Percentiles rank a stretch among this genome's conserved stretches.
These are phyloP conservation scores for Drosophila emarginata DNA, from an alignment of 2,888 invertebrate genomes.

Conservation along the genomic window DNA sequence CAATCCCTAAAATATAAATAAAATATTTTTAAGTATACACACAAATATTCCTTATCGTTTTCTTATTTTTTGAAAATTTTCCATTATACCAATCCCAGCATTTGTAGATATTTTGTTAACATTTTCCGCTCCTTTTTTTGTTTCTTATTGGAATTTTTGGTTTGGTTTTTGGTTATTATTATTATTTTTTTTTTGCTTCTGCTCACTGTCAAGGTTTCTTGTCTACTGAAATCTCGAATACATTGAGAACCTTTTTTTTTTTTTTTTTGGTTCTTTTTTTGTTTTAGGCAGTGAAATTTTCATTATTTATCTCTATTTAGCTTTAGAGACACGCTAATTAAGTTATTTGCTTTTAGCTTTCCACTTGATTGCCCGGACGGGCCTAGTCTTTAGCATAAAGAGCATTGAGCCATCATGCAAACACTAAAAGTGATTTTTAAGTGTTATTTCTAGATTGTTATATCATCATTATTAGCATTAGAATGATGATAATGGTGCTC, in stretches of 20 bases:
- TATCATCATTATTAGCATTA: constrained; percentile 6
- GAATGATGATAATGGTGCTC: constrained; percentile 18
- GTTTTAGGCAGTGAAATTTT: constrained; percentile 17
- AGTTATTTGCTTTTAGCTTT: constrained; percentile 66
- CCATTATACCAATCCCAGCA: constrained; percentile 25
- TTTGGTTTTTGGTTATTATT: too few species aligned
- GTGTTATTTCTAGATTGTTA: constrained; percentile 7
- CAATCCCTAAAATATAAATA: constrained; percentile 28
- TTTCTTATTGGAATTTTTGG: too few species aligned
- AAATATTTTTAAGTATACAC: too few species aligned
- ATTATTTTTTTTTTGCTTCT: constrained; percentile 16
- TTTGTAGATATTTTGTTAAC: background rate
- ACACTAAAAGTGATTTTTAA: background rate
- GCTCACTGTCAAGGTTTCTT: constrained; percentile 60
- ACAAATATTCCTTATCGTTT: too few species aligned
- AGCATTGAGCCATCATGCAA: background rate
- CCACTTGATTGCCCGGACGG: constrained; percentile 51
- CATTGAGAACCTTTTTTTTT: constrained; percentile 30
- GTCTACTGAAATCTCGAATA: constrained; percentile 45
- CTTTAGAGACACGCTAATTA: constrained; percentile 55
- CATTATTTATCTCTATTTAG: background rate
- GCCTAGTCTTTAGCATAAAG: constrained; percentile 30
- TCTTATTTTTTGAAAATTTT: too few species aligned
- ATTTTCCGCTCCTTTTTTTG: constrained; percentile 28
- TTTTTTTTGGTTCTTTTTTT: constrained; percentile 28